These are phyloP conservation scores for Carassius gibelio DNA, from an alignment of 2,113 vertebrate genomes.

Conservation along the genomic window DNA sequence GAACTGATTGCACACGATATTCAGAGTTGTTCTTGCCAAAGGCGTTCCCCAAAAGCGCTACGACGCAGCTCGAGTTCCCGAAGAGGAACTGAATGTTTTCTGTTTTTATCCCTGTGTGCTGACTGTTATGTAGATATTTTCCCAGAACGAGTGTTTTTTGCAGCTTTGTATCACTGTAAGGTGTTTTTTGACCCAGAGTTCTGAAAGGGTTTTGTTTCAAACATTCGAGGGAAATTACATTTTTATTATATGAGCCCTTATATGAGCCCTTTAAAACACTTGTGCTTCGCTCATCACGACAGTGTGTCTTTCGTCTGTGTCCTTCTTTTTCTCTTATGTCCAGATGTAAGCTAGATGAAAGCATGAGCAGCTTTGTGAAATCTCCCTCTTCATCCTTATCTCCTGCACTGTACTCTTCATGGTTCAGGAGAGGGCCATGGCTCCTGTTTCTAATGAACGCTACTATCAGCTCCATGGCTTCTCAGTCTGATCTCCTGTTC, in stretches of 20 bases:
- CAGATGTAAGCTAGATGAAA: conserved; percentile 25
- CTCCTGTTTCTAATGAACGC: not conserved
- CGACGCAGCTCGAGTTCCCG: too few species aligned
- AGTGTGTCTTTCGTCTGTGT: not conserved
- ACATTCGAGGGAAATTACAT: not conserved
- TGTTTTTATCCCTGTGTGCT: not conserved
- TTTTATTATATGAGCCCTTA: conserved; percentile 1
- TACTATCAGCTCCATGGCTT: not conserved
- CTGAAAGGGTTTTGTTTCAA: not conserved
- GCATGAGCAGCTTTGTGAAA: not conserved
- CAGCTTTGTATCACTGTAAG: not conserved
- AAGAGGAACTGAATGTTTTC: too few species aligned
- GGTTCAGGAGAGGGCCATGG: not conserved
- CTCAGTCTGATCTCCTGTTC: not conserved
- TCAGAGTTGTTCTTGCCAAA: too few species aligned
- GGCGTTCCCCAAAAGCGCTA: too few species aligned
- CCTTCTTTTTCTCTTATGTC: conserved; percentile 12
- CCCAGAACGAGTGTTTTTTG: not conserved
- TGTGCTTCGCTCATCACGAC: not conserved
- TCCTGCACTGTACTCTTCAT: not conserved
- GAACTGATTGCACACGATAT: too few species aligned
- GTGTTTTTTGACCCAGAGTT: not conserved
- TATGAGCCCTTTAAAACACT: not conserved
- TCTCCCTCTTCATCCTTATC: conserved; percentile 1
- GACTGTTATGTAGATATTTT: not conserved